Base-by-base conservation (phyloP, 2,888 invertebrate species). In the Macroteleia sp. region DNA sequence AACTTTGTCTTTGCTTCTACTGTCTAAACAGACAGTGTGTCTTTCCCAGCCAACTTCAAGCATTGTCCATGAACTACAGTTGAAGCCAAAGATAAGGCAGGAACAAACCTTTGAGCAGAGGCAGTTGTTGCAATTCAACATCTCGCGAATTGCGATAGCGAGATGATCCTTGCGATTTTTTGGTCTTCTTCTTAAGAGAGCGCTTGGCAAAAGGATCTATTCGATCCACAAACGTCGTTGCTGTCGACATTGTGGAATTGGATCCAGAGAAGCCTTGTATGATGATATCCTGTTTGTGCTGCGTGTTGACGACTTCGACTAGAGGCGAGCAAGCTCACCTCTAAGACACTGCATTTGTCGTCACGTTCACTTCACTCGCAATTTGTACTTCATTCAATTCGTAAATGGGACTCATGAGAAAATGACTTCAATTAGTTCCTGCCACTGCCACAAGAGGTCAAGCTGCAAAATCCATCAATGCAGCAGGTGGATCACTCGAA, bases 121-220 rank as follows among this genome's bases (percentile, higher is more conserved):
- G 98, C 92, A 99, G 94, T 91, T 97, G 97, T 92, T 97, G 97
- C 86, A 99, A 94, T 93, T 99, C 99, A 88, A 98, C 97, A 93
- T 99, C 98, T 93, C 98, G 98, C 90, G 98, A 98, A 92, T 98
- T 98, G 92, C 99, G 96, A 93, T 99, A 99, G 90, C 99, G 95
- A 83, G 99, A 99, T 88, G 99, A 99, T 89, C 99, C 99, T 93
- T 99, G 99, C 92, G 98, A 98, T 93, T 98, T 97, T 94, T 98
- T 98, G 91, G 97, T 97, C 93, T 99, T 98, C 94, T 99, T 98
- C 94, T 98, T 98, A 90, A 98, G 93, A 90, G 99, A 98, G 92
- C 98, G 95, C 94, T 99, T 99, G 88, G 97, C 97, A 93, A 99
- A 99, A 90, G 99, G 99, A 94, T 99, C 99, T 94, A 99, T 99